These are phyloP conservation scores for Drosophila sturtevanti DNA, from an alignment of 1,140 invertebrate genomes.

Conservation along the genomic window DNA sequence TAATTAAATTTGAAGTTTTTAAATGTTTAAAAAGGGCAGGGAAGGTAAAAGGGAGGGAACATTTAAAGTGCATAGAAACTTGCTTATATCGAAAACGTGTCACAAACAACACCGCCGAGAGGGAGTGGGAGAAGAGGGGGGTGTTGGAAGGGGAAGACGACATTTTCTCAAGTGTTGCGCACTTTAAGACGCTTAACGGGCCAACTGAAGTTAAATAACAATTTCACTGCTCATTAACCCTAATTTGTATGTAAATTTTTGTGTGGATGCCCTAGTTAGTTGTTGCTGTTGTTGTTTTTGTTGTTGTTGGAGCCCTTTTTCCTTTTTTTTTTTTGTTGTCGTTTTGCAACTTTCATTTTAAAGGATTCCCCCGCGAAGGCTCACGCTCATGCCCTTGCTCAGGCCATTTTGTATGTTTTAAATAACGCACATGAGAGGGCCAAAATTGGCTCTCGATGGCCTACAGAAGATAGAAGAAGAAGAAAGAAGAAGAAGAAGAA, in stretches of 20 bases:
- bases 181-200: constrained; percentile 74
- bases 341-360: constrained; percentile 30
- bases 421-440: constrained; percentile 52
- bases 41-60: not conserved
- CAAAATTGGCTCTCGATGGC: not conserved
- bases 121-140: not conserved
- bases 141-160: constrained; percentile 4
- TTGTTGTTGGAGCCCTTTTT: too few species aligned
- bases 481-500: constrained; percentile 8
- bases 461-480: constrained; percentile 14
- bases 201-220: constrained; percentile 79
- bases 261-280: constrained; percentile 47
- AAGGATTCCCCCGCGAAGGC: constrained; percentile 50
- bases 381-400: constrained; percentile 27
- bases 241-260: constrained; percentile 81
- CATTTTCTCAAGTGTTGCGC: constrained; percentile 44
- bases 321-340: constrained; percentile 1
- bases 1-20: constrained; percentile 39
- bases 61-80: constrained; percentile 15
- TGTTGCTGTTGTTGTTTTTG: constrained; percentile 15
- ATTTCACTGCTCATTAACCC: constrained; percentile 81
- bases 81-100: constrained; percentile 62
- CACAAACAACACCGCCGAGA: constrained; percentile 59
- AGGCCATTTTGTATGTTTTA: constrained; percentile 53
- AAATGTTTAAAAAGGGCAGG: too few species aligned